These are phyloP conservation scores for Chromobotia macracanthus DNA, from an alignment of 2,797 vertebrate genomes.

Conservation along the genomic window DNA sequence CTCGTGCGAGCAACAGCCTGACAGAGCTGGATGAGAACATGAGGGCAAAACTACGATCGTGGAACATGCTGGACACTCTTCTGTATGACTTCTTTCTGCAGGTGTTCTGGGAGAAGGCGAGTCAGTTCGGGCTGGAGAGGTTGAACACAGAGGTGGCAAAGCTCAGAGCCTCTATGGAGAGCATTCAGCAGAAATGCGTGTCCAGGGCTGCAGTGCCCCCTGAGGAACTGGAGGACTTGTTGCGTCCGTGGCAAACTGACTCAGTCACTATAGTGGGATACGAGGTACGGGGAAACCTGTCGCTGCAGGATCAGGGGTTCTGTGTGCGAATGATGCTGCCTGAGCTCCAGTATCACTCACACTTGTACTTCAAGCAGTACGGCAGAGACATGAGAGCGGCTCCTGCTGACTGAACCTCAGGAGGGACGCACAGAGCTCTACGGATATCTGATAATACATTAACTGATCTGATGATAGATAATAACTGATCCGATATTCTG, in stretches of 20 bases:
- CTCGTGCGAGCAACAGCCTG: slow-evolving; percentile 23
- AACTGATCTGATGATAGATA: no score
- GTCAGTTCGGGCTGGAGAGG: slow-evolving; percentile 54
- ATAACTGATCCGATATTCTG: no score
- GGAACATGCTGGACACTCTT: slow-evolving; percentile 58
- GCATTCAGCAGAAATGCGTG: slow-evolving; percentile 49
- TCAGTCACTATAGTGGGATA: slow-evolving; percentile 60
- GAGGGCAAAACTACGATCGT: slow-evolving; percentile 41
- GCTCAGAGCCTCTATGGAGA: slow-evolving; percentile 50
- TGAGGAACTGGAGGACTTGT: slow-evolving; percentile 45
- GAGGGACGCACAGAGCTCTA: neutral
- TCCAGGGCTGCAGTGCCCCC: slow-evolving; percentile 44
- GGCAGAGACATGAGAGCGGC: slow-evolving; percentile 57
- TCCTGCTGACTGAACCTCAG: slow-evolving; percentile 28
- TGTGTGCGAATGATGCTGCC: slow-evolving; percentile 64
- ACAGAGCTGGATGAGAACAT: slow-evolving; percentile 7
- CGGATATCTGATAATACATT: no score
- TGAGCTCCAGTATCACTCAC: slow-evolving; percentile 63
- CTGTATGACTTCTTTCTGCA: slow-evolving; percentile 61
- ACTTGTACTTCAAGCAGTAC: slow-evolving; percentile 64
- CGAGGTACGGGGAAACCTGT: slow-evolving; percentile 55
- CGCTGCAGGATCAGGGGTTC: slow-evolving; percentile 53
- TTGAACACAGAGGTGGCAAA: slow-evolving; percentile 53
- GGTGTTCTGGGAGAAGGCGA: slow-evolving; percentile 58
- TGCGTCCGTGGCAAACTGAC: slow-evolving; percentile 56